A percentile compares a stretch with the other conserved stretches of the same genome.
These are phyloP conservation scores for Ivindomyrus marchei DNA, from an alignment of 2,113 vertebrate species.

Conservation along the genomic window DNA sequence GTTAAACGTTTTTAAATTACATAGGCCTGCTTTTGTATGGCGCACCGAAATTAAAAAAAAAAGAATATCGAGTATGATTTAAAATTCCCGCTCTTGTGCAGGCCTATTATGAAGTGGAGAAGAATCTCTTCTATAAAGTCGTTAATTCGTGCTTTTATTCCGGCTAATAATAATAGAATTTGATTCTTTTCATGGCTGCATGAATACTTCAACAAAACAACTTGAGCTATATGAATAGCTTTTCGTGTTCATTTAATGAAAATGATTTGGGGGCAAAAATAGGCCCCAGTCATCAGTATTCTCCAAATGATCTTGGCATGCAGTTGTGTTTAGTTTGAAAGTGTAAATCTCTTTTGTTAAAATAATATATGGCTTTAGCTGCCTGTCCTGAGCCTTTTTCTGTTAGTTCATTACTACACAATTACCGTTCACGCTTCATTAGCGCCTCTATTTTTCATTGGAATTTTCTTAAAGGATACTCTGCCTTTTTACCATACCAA, in stretches of 20 bases:
- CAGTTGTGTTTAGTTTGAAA: conserved; percentile 97
- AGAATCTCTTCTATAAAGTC: conserved; percentile 42
- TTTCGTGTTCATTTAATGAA: conserved; percentile 99
- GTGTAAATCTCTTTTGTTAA: conserved; percentile 97
- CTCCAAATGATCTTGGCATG: conserved; percentile 78
- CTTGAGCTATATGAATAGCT: conserved; percentile 84
- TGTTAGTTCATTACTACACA: conserved; percentile 99
- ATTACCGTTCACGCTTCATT: conserved; percentile 98
- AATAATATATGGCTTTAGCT: conserved; percentile 96
- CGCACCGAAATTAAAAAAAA: not conserved
- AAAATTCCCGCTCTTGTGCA: conserved; percentile 4
- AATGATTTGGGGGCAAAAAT: conserved; percentile 75
- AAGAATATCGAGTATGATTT: not conserved
- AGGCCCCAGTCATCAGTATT: conserved; percentile 80
- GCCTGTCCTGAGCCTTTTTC: conserved; percentile 94
- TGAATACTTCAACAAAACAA: conserved; percentile 85
- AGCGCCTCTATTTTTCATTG: conserved; percentile 84
- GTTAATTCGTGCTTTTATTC: conserved; percentile 64
- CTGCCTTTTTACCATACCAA: conserved; percentile 83
- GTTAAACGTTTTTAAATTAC: not conserved
- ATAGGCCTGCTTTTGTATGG: not conserved
- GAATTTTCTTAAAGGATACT: conserved; percentile 67
- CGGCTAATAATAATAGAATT: conserved; percentile 75
- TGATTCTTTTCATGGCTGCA: conserved; percentile 73
- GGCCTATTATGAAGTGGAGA: conserved; percentile 30